A percentile compares a stretch with the other conserved stretches of the same genome.
Evolutionary conservation across 2,113 vertebrate genomes (phyloP).

Genomic region (Callorhinus ursinus): DNA sequence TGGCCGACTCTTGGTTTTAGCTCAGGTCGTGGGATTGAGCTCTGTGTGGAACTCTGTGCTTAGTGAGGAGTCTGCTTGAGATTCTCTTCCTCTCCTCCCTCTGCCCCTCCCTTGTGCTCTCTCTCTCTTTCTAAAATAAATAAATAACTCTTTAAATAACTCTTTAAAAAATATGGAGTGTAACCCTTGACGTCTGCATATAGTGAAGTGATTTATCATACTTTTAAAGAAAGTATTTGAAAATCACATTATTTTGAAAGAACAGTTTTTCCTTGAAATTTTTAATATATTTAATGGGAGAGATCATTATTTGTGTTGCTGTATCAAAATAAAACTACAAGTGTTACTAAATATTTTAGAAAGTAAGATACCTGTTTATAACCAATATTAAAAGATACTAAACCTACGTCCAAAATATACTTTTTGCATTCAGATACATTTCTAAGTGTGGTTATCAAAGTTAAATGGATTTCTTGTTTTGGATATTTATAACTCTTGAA

Average conservation of each 20-base stretch:
- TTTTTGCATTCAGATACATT: neutral
- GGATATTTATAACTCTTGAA: neutral
- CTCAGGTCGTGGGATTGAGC: neutral
- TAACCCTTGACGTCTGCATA: neutral
- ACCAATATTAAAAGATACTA: neutral
- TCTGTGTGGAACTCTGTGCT: neutral
- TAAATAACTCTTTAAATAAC: neutral
- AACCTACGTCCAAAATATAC: neutral
- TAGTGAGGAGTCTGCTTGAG: neutral
- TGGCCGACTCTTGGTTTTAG: neutral
- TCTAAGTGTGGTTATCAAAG: slow-evolving; percentile 1
- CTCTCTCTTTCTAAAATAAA: neutral
- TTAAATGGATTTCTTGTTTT: neutral
- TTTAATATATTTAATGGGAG: neutral
- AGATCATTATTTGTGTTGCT: neutral
- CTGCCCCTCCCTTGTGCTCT: neutral
- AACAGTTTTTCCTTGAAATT: slow-evolving; percentile 14
- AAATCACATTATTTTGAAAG: slow-evolving; percentile 25
- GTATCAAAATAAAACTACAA: neutral
- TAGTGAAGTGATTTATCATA: neutral
- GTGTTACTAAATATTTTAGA: neutral
- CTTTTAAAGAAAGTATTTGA: neutral
- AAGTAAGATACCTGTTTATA: neutral
- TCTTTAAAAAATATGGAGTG: neutral
- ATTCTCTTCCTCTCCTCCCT: neutral